These are phyloP conservation scores for Paramormyrops kingsleyae DNA, from an alignment of 2,113 vertebrate genomes.

Conservation along the genomic window DNA sequence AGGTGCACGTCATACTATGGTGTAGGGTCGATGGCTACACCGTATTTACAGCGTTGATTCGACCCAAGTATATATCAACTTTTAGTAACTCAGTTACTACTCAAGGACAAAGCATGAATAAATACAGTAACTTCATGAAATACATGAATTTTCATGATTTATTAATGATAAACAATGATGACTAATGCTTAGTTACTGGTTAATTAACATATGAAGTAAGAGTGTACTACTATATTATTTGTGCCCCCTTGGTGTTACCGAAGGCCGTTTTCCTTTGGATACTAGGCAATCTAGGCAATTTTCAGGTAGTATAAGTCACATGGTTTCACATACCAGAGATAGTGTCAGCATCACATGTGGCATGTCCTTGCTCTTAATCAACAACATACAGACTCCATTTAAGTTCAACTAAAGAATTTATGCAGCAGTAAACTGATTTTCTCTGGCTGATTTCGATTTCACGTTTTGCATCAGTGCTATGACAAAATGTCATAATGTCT, in stretches of 20 bases:
- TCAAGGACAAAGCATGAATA: not conserved
- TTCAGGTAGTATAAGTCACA: not conserved
- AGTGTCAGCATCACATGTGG: not conserved
- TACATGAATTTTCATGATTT: not conserved
- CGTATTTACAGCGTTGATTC: not conserved
- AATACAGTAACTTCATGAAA: not conserved
- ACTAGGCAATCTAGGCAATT: not conserved
- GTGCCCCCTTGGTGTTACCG: not conserved
- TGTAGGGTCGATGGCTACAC: not conserved
- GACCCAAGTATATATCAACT: not conserved
- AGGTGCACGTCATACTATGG: not conserved
- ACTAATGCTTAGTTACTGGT: not conserved
- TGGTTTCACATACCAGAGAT: not conserved
- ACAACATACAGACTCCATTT: not conserved
- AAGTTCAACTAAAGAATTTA: not conserved
- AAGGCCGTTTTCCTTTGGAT: not conserved
- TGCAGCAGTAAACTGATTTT: not conserved
- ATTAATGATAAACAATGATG: not conserved
- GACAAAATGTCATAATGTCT: not conserved
- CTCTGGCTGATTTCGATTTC: not conserved
- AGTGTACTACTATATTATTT: not conserved
- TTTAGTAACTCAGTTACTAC: not conserved
- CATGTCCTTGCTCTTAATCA: not conserved
- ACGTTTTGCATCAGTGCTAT: not conserved
- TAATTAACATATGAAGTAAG: not conserved